Percentiles rank a stretch among this genome's conserved stretches.
phyloP scores from a whole-genome alignment of 53 echinoderm and acorn worm genomes.

The Paracentrotus lividus region DNA sequence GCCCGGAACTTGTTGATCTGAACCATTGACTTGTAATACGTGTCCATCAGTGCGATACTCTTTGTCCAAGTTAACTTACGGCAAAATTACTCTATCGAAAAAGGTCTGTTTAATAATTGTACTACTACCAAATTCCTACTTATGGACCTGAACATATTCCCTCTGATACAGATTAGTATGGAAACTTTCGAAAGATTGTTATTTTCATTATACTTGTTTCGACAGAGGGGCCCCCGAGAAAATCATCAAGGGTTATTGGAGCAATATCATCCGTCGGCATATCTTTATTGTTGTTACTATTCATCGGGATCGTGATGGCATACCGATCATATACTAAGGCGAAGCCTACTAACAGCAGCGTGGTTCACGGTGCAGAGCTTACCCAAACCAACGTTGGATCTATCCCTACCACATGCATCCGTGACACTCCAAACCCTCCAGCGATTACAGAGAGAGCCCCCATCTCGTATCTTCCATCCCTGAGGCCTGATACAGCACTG shows the following conservation, averaged over 20 bases:
- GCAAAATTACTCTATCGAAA: too few relatives aligned
- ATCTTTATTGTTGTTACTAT: not conserved
- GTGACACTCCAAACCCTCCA: not conserved
- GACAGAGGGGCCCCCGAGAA: too few relatives aligned
- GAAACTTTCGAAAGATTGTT: too few relatives aligned
- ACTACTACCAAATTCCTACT: too few relatives aligned
- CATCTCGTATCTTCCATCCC: not conserved
- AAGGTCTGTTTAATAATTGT: too few relatives aligned
- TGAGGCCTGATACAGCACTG: not conserved
- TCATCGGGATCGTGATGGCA: not conserved
- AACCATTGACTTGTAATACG: too few relatives aligned
- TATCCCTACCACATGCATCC: not conserved
- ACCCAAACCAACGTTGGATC: not conserved
- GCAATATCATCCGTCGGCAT: constrained; percentile 1
- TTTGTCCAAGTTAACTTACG: too few relatives aligned
- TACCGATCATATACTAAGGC: not conserved
- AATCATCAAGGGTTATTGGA: not conserved
- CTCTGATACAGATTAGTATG: too few relatives aligned
- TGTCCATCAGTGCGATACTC: too few relatives aligned
- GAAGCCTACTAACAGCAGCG: not conserved
- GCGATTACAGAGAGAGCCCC: not conserved
- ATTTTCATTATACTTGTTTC: too few relatives aligned
- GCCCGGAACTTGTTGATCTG: too few relatives aligned
- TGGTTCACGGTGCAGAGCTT: not conserved
- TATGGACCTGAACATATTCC: too few relatives aligned